These are phyloP conservation scores for Sitodiplosis mosellana DNA, from an alignment of 1,140 invertebrate species.

Conservation along the genomic window DNA sequence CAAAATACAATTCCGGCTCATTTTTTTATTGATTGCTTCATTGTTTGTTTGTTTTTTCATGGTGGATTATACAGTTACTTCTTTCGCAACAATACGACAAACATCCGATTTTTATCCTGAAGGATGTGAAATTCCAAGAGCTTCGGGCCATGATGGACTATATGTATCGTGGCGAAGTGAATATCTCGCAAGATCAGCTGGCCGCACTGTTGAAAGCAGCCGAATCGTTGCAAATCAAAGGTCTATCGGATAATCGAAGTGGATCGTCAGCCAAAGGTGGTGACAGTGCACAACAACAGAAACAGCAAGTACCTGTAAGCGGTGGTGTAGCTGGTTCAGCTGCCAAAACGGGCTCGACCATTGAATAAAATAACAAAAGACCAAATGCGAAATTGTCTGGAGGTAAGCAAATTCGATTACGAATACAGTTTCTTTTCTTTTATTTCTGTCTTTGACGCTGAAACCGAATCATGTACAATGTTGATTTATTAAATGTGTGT, in stretches of 20 bases:
- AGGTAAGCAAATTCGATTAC: background rate
- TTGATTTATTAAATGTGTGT: too few species aligned
- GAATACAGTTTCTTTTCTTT: background rate
- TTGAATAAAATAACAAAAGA: background rate
- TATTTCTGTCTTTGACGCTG: too few species aligned
- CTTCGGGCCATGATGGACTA: constrained; percentile 84
- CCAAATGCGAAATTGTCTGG: background rate
- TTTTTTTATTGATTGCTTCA: background rate
- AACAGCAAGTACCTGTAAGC: constrained; percentile 9
- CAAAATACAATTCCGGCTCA: background rate
- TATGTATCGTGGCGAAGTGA: constrained; percentile 87
- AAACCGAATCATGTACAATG: too few species aligned
- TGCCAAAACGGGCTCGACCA: constrained; percentile 13
- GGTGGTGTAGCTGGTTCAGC: constrained; percentile 2
- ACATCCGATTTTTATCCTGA: constrained; percentile 78
- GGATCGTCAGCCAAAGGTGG: background rate
- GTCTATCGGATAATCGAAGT: constrained; percentile 56
- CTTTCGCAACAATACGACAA: constrained; percentile 75
- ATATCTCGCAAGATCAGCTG: constrained; percentile 81
- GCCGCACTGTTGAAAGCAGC: constrained; percentile 74
- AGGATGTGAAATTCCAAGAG: constrained; percentile 81
- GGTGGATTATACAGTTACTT: constrained; percentile 44
- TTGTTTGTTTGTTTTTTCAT: background rate
- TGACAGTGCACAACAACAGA: constrained; percentile 6
- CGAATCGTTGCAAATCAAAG: constrained; percentile 80